Base-by-base conservation (phyloP, 2,888 invertebrate genomes). In the Odontothrips loti region DNA sequence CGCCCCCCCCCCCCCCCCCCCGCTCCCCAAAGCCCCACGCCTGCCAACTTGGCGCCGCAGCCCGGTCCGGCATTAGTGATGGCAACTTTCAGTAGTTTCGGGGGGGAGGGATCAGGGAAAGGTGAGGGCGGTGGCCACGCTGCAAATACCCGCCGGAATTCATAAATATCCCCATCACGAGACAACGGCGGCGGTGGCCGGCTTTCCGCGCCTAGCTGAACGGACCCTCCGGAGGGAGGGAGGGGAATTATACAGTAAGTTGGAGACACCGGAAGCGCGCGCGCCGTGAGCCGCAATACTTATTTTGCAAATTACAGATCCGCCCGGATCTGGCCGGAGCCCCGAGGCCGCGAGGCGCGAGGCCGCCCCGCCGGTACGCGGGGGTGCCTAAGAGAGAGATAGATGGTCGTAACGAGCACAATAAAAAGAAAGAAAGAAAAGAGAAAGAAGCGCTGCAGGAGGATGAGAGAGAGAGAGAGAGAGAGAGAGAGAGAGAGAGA, bases 291-390 rank as follows among this genome's bases (percentile, higher is more conserved):
- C 34, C 10, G n/a, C n/a, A 58, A 17, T 58, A 58, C 58, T 58
- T 58, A 58, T 58, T 58, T 17, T 58, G 58, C 58, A 58, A 58
- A 58, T 58, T 58, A 58, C 58, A 58, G 58, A n/a, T 58, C 51
- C 58, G 58, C 6, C 34, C 3, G n/a, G 51, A 51, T 51, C 51
- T n/a, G n/a, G n/a, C n/a, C 6, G 34, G 34, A 6, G 34, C 34
- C 34, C 3, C 34, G 34, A 6, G 34, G 34, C 34, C 34, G 34
- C 34, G 34, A 6, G 34, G 34, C 3, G 34, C 34, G 34, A 43
- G 34, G 34, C 34, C 34, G 34, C 34, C 3, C 34, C 34, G 34
- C 34, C 34, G 34, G 34, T 43, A 43, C 34, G 34, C 3, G 2
- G 6, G 3, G 34, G 34, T 43, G 58, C 58, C 58, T 58, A 58